phyloP scores from a whole-genome alignment of 1,140 invertebrate species.

The Polypedilum pembai region DNA sequence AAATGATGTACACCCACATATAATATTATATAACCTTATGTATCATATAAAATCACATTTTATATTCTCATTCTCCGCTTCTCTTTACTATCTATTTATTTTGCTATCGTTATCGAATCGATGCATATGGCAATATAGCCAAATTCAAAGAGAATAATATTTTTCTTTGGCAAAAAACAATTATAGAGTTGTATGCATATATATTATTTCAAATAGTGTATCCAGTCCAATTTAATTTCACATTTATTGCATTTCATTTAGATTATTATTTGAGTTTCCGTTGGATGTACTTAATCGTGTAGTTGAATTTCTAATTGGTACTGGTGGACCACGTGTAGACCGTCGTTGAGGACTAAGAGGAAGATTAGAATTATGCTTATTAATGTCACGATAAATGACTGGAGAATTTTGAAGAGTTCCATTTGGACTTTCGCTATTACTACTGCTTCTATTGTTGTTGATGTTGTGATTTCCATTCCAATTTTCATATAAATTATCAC shows the following conservation, averaged over 20 bases:
- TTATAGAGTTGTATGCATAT: background rate
- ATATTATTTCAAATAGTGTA: background rate
- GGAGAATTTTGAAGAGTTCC: constrained; percentile 28
- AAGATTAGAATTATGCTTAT: background rate
- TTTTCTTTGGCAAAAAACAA: constrained; percentile 23
- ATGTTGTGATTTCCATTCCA: constrained; percentile 30
- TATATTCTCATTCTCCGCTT: background rate
- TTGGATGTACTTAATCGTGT: background rate
- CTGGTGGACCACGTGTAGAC: constrained; percentile 6
- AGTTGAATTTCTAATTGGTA: background rate
- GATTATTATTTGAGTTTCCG: background rate
- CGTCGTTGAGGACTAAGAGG: constrained; percentile 2
- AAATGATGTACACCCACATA: background rate
- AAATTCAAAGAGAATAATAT: background rate
- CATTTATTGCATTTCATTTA: background rate
- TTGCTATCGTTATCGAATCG: background rate
- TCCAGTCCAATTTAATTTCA: background rate
- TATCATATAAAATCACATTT: background rate
- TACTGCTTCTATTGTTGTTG: background rate
- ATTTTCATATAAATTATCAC: constrained; percentile 45
- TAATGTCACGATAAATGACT: background rate
- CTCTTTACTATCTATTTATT: background rate
- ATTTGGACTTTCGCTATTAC: constrained; percentile 30
- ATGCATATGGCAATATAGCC: background rate
- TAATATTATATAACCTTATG: background rate